Base-by-base conservation (phyloP, 2,888 invertebrate genomes). In the Papilio protenor region DNA sequence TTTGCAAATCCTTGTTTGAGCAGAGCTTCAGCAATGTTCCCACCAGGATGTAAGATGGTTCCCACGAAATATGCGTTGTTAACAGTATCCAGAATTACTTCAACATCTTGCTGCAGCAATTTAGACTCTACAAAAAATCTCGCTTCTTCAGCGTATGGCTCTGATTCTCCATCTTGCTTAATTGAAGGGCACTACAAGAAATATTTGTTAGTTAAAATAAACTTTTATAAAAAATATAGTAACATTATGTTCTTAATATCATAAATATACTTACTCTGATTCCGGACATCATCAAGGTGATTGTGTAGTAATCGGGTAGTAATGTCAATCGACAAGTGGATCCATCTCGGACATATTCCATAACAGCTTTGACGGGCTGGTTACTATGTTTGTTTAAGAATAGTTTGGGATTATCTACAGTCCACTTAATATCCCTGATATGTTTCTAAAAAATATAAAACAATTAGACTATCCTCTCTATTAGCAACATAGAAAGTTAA, bases 281-380 rank as follows among this genome's bases (percentile, higher is more conserved):
- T 80, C 99, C 99, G 74, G 99, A 98, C 81, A 99, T 96, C 97
- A 99, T 99, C 79, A 99, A 91, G 0, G 99, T 99, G 79, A 99
- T 96, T 87, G 98, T 97, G 84, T 98, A 97, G 91, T 96, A 98
- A 79, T 97, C 98, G 1, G 99, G 99, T 77, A 99, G 92, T 16
- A 99, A 95, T 86, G 99, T 98, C 4, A 98, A 97, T 81, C 99
- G 96, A 18, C 99, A 97, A 1, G 99, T 99, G 52, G 99, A 99
- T 0, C 99, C 99, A 92, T 99, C 99, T 77, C 99, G 96, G 0
- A 99, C 99, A 95, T 99, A 98, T 89, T 99, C 99, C 84, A 99
- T 97, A 78, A 99, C 96, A 70, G 99, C 99, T 91, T 97, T 97
- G 8, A 99, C 95, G 0, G 98, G 98, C 87, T 98, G 97, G 57